phyloP scores from a whole-genome alignment of 1,140 invertebrate genomes.

The Hirudo medicinalis region DNA sequence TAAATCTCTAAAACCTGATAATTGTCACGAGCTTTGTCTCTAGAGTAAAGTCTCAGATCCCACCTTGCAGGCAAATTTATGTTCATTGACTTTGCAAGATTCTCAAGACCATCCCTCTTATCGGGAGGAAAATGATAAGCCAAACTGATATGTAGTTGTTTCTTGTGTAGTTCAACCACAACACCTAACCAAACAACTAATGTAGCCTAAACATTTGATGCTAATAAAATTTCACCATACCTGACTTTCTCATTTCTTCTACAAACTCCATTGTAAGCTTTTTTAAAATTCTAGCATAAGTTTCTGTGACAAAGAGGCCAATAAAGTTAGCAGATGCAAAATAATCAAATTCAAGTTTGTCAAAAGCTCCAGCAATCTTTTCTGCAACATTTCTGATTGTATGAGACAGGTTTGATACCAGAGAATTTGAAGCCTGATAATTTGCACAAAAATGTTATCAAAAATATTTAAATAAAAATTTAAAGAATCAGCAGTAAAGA shows the following conservation, averaged over 20 bases:
- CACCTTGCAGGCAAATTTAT: constrained; percentile 53
- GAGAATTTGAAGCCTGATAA: constrained; percentile 58
- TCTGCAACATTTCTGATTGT: constrained; percentile 55
- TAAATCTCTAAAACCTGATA: constrained; percentile 49
- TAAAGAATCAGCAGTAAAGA: neutral
- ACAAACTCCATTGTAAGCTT: constrained; percentile 60
- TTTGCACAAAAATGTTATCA: neutral
- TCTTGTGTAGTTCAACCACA: constrained; percentile 59
- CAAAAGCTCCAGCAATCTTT: constrained; percentile 45
- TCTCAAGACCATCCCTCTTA: constrained; percentile 57
- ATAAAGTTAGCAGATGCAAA: constrained; percentile 73
- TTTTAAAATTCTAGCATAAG: constrained; percentile 60
- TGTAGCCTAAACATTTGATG: neutral
- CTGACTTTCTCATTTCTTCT: constrained; percentile 57
- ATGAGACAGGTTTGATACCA: constrained; percentile 51
- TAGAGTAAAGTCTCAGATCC: constrained; percentile 72
- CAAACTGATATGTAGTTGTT: constrained; percentile 70
- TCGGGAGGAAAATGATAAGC: constrained; percentile 68
- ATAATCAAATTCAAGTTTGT: constrained; percentile 56
- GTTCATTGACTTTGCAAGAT: constrained; percentile 56
- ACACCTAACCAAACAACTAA: constrained; percentile 43
- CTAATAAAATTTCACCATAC: constrained; percentile 32
- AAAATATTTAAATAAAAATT: neutral
- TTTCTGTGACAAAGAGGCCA: constrained; percentile 66
- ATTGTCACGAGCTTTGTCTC: constrained; percentile 58